A percentile compares a stretch with the other conserved stretches of the same genome.
phyloP scores from a whole-genome alignment of 2,113 vertebrate genomes.

The Synodontis membranacea region DNA sequence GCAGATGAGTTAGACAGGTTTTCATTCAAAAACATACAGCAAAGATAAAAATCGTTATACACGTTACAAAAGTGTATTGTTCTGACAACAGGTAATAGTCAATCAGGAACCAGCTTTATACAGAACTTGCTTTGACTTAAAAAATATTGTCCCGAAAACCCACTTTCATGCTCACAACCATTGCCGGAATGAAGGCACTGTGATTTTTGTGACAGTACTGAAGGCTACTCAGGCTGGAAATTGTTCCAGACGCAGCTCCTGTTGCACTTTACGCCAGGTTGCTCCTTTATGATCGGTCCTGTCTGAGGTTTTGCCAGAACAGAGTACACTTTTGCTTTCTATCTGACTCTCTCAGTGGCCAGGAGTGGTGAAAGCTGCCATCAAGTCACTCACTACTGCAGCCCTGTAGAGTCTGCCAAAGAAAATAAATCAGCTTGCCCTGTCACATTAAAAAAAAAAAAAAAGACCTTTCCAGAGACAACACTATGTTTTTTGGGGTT shows the following conservation, averaged over 20 bases:
- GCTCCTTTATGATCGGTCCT: neutral
- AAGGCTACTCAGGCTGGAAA: slow-evolving; percentile 18
- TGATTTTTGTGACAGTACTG: slow-evolving; percentile 16
- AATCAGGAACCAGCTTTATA: neutral
- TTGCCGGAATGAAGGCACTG: neutral
- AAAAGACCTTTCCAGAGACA: slow-evolving; percentile 55
- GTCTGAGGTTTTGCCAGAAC: neutral
- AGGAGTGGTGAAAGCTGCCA: slow-evolving; percentile 12
- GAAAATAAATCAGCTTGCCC: slow-evolving; percentile 22
- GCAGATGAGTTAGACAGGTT: neutral
- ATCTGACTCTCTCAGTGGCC: slow-evolving; percentile 11
- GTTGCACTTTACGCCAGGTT: slow-evolving; percentile 6
- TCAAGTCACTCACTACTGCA: slow-evolving; percentile 17
- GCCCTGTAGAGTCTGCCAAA: neutral
- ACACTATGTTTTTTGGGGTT: slow-evolving; percentile 49
- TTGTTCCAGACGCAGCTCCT: neutral
- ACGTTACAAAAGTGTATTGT: neutral
- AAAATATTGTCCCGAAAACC: slow-evolving; percentile 2
- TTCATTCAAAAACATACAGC: neutral
- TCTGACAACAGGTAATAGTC: neutral
- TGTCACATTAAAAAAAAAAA: slow-evolving; percentile 35
- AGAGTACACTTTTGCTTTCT: neutral
- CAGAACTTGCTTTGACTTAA: neutral
- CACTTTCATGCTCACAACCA: slow-evolving; percentile 5
- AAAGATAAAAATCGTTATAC: neutral